Evolutionary conservation across 2,797 vertebrate genomes (phyloP).

Genomic region (Chaetophractus vellerosus): DNA sequence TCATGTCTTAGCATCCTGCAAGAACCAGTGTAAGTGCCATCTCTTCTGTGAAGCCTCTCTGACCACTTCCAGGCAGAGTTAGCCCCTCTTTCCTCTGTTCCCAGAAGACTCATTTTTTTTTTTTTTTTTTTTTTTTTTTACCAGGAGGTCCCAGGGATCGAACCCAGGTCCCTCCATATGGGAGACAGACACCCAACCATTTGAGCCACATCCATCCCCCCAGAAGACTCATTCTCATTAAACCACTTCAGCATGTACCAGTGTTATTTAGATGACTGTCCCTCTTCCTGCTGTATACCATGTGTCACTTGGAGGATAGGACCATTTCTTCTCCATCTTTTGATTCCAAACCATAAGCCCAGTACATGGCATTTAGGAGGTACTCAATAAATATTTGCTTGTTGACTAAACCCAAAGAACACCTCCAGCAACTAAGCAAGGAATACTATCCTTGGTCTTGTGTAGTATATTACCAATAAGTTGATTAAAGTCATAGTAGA

Average conservation of each 20-base stretch:
- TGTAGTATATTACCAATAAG: not conserved
- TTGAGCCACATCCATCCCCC: too few species aligned
- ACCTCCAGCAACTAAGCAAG: not conserved
- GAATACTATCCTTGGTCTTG: not conserved
- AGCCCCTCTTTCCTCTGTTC: not conserved
- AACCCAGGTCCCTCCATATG: too few species aligned
- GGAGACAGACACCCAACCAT: too few species aligned
- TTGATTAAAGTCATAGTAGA: not conserved
- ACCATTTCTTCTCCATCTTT: not conserved
- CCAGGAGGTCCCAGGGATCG: too few species aligned
- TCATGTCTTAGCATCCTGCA: not conserved
- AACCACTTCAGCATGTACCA: not conserved
- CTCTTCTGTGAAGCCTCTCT: not conserved
- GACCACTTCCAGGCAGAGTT: not conserved
- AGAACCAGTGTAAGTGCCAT: not conserved
- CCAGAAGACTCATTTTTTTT: not conserved
- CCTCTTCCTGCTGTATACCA: not conserved
- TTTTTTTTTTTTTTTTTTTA: too few species aligned
- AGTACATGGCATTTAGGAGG: not conserved
- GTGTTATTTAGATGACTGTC: not conserved
- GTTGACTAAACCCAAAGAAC: not conserved
- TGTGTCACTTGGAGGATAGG: not conserved
- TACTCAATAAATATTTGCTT: not conserved
- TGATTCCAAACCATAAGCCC: not conserved
- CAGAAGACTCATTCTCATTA: not conserved